Conservation (phyloP, 2,113 vertebrate genomes). For the Brevimyrus niger region DNA sequence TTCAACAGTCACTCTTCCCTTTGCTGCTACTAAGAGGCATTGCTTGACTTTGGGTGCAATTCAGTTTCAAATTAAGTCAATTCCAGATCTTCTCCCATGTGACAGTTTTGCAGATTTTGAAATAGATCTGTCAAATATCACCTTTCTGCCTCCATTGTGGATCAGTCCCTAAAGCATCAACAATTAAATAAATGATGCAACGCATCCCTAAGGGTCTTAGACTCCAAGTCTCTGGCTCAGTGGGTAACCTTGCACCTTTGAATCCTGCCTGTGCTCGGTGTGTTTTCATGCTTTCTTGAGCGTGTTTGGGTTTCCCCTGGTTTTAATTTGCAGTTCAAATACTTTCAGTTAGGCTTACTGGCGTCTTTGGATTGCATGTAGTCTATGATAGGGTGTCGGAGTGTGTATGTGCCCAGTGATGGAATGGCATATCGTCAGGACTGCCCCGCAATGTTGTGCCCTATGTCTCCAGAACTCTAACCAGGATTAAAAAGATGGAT, state of each 20-base stretch:
- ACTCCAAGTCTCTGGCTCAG: not conserved
- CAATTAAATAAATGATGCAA: not conserved
- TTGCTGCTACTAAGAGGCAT: not conserved
- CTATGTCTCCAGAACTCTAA: not conserved
- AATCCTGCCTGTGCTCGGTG: not conserved
- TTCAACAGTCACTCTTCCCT: not conserved
- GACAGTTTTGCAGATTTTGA: not conserved
- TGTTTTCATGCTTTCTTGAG: not conserved
- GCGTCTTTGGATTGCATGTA: not conserved
- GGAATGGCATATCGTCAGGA: not conserved
- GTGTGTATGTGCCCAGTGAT: not conserved
- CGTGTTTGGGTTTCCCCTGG: not conserved
- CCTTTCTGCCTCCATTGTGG: not conserved
- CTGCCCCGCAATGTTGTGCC: not conserved
- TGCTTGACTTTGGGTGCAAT: not conserved
- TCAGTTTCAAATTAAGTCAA: not conserved
- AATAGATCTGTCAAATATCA: not conserved
- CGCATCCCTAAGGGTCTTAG: not conserved
- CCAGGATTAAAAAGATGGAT: not conserved
- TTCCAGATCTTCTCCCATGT: not conserved
- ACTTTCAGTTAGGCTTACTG: not conserved
- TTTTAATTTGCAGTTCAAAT: not conserved
- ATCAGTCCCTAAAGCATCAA: not conserved
- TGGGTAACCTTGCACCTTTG: not conserved
- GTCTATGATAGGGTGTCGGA: not conserved